Percentiles rank a stretch among this genome's conserved stretches.
Conservation (phyloP, 1,140 invertebrate genomes). For the Nymphalis io region DNA sequence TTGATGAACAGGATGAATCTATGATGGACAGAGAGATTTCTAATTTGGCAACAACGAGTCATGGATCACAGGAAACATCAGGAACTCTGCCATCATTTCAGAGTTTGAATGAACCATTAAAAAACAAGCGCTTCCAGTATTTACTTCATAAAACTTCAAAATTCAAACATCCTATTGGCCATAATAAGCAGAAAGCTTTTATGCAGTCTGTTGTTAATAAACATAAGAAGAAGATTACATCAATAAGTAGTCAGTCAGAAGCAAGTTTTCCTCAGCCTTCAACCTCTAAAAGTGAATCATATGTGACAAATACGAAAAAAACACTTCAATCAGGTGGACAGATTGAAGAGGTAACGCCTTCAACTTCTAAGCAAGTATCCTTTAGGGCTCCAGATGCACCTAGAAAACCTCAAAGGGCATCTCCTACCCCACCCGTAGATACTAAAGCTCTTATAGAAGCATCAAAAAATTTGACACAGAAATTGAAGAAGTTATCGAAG, state of each 20-base stretch:
- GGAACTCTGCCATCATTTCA: conserved; percentile 69
- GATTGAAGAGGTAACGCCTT: conserved; percentile 61
- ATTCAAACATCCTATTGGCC: conserved; percentile 76
- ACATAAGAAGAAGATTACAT: conserved; percentile 76
- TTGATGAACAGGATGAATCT: conserved; percentile 70
- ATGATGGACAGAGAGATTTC: conserved; percentile 78
- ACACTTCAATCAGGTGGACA: conserved; percentile 51
- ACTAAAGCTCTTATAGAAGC: conserved; percentile 92
- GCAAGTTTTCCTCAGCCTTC: conserved; percentile 55
- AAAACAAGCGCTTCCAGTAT: conserved; percentile 79
- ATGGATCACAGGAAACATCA: conserved; percentile 63
- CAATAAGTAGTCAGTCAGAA: conserved; percentile 49
- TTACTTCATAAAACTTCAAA: conserved; percentile 79
- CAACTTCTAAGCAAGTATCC: conserved; percentile 62
- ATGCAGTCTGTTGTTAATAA: conserved; percentile 79
- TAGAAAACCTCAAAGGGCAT: conserved; percentile 59
- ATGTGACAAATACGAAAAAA: conserved; percentile 60
- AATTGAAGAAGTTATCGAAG: conserved; percentile 93
- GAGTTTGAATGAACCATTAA: conserved; percentile 74
- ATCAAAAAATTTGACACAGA: conserved; percentile 94
- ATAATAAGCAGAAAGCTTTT: conserved; percentile 78
- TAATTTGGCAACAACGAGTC: conserved; percentile 72
- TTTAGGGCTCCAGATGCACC: conserved; percentile 64
- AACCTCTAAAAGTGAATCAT: conserved; percentile 70
- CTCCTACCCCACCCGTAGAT: conserved; percentile 79